phyloP scores from a whole-genome alignment of 2,113 vertebrate genomes.

The Scopus umbretta region DNA sequence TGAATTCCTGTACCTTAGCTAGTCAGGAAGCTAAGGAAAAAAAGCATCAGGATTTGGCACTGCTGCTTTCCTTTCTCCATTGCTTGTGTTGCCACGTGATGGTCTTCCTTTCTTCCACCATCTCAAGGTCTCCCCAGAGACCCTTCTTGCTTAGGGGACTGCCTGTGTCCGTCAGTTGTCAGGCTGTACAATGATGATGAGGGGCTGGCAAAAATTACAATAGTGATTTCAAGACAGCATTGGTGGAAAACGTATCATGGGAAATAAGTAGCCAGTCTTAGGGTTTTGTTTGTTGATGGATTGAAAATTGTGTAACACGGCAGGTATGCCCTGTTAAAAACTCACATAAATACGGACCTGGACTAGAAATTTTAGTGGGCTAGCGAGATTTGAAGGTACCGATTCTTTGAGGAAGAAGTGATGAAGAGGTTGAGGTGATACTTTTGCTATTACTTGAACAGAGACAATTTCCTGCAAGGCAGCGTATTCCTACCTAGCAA shows the following conservation, averaged over 20 bases:
- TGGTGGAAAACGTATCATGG: not conserved
- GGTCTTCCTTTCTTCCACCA: accelerated
- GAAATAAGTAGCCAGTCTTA: not conserved
- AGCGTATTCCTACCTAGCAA: not conserved
- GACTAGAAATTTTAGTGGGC: not conserved
- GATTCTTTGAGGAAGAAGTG: not conserved
- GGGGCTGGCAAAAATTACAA: not conserved
- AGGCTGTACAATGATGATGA: not conserved
- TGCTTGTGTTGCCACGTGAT: not conserved
- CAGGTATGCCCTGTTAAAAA: not conserved
- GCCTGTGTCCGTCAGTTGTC: not conserved
- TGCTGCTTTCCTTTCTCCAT: not conserved
- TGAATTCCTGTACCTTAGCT: not conserved
- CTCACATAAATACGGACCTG: not conserved
- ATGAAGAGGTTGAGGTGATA: not conserved
- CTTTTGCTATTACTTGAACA: not conserved
- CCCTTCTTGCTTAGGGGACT: not conserved
- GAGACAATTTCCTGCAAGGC: not conserved
- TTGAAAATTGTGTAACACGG: not conserved
- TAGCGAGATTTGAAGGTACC: not conserved
- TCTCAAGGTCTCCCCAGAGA: not conserved
- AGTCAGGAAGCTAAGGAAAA: not conserved
- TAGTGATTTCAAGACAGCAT: not conserved
- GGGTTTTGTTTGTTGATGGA: not conserved
- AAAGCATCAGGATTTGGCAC: not conserved